Conservation (phyloP, 2,797 vertebrate genomes). For the Sternotherus odoratus region DNA sequence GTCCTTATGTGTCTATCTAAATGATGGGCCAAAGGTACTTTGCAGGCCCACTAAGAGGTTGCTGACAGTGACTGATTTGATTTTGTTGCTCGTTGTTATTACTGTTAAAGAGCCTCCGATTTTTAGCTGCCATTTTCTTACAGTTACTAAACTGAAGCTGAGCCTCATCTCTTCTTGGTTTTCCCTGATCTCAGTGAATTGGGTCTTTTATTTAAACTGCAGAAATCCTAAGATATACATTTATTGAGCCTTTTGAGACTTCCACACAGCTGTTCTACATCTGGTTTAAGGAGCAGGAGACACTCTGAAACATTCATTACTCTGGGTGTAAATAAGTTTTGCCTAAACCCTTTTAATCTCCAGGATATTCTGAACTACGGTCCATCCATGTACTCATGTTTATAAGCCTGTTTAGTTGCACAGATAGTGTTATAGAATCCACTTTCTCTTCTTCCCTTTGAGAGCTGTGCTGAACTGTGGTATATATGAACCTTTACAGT, state of each 20-base stretch:
- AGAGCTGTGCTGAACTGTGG: not conserved
- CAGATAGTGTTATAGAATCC: not conserved
- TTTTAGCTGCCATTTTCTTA: conserved; percentile 23
- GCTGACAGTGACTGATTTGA: not conserved
- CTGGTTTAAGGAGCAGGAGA: not conserved
- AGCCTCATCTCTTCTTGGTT: not conserved
- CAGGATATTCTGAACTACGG: not conserved
- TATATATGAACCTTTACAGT: not conserved
- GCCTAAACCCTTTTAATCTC: not conserved
- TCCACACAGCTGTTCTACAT: not conserved
- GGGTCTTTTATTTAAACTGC: not conserved
- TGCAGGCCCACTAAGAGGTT: not conserved
- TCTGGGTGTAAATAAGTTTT: not conserved
- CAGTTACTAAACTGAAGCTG: conserved; percentile 8
- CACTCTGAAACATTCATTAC: not conserved
- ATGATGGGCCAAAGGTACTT: not conserved
- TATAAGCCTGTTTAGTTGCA: not conserved
- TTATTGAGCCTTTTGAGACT: conserved; percentile 7
- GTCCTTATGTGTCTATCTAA: not conserved
- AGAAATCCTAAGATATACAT: not conserved
- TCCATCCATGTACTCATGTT: not conserved
- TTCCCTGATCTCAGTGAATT: not conserved
- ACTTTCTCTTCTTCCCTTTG: not conserved
- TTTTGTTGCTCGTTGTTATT: not conserved
- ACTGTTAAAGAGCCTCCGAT: conserved; percentile 9